These are phyloP conservation scores for Ladona fulva DNA, from an alignment of 1,140 invertebrate species.

Conservation along the genomic window DNA sequence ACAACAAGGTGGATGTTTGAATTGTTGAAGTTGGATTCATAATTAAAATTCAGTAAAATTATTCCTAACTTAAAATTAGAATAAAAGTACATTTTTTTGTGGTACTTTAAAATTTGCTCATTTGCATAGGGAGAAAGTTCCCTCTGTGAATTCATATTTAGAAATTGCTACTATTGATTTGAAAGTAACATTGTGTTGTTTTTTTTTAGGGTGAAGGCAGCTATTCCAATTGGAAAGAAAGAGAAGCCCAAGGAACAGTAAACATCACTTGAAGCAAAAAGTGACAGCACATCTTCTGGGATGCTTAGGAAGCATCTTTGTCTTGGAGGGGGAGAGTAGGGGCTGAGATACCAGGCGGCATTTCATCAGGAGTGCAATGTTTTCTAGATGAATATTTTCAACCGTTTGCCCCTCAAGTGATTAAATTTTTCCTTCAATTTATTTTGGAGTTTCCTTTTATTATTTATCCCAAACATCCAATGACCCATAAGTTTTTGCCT, in stretches of 20 bases:
- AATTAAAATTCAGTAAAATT: too few species aligned
- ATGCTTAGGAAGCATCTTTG: background rate
- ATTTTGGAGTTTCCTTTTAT: background rate
- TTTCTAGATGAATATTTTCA: conserved; percentile 13
- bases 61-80: too few species aligned
- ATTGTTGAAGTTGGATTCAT: too few species aligned
- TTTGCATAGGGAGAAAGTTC: too few species aligned
- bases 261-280: conserved; percentile 33
- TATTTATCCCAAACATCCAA: background rate
- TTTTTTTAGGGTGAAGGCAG: conserved; percentile 76
- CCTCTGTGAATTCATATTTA: too few species aligned
- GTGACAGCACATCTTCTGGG: conserved; percentile 12
- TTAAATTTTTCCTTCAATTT: conserved; percentile 7
- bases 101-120: too few species aligned
- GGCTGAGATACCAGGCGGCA: background rate
- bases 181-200: conserved; percentile 27
- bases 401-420: conserved; percentile 15
- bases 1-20: too few species aligned
- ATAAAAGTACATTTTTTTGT: too few species aligned
- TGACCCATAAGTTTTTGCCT: background rate
- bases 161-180: too few species aligned
- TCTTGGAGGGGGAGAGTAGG: conserved; percentile 1
- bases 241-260: conserved; percentile 69
- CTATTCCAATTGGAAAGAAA: conserved; percentile 85
- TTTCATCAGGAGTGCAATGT: conserved; percentile 14